Conservation (phyloP, 2,797 vertebrate genomes). For the Hephaestus fuliginosus region DNA sequence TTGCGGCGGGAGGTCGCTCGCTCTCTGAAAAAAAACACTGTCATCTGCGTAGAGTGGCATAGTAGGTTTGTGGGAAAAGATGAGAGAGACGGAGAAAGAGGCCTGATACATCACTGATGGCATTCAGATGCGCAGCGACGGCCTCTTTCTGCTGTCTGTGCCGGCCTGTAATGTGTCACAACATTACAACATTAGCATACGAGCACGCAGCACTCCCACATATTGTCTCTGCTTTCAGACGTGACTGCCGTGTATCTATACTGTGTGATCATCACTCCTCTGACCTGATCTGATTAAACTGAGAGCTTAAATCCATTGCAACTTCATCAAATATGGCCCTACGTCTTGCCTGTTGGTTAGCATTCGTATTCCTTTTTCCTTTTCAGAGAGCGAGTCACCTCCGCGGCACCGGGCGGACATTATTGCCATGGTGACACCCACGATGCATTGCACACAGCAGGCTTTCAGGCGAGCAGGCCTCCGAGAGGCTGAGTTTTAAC, state of each 20-base stretch:
- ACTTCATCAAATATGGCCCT: background rate
- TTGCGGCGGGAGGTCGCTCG: conserved; percentile 52
- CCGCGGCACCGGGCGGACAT: conserved; percentile 38
- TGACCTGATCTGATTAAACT: conserved; percentile 8
- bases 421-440: conserved; percentile 81
- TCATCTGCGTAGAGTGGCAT: conserved; percentile 32
- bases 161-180: conserved; percentile 34
- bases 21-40: conserved; percentile 66
- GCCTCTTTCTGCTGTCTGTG: conserved; percentile 30
- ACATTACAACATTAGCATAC: conserved; percentile 31
- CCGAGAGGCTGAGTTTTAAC: conserved; percentile 81
- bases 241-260: background rate
- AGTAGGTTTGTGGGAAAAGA: conserved; percentile 12
- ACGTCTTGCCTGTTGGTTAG: background rate
- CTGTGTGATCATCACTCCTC: background rate
- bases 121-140: conserved; percentile 43
- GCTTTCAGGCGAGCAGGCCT: conserved; percentile 86
- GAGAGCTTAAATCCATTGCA: background rate
- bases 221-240: conserved; percentile 14
- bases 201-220: conserved; percentile 34
- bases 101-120: conserved; percentile 30
- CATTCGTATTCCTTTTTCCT: background rate
- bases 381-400: conserved; percentile 68
- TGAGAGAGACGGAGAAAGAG: conserved; percentile 7
- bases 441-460: conserved; percentile 86